Percentiles rank a stretch among this genome's conserved stretches.
Conservation (phyloP, 1,140 invertebrate species). For the Atta colombica region DNA sequence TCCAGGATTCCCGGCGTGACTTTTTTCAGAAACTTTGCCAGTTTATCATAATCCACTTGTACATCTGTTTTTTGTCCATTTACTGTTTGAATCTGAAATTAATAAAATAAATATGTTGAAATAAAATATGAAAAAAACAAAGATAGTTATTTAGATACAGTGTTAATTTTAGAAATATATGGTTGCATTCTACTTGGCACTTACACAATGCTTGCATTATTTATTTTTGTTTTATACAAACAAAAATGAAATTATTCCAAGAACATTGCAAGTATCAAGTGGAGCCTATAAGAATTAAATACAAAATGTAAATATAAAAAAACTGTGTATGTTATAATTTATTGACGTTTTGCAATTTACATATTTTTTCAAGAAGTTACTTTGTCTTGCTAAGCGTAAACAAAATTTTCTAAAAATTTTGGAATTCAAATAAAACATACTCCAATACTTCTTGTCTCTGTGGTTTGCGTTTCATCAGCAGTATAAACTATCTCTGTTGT, state of each 20-base stretch:
- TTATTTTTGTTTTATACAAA: too few relatives aligned
- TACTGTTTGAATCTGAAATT: slow-evolving; percentile 82
- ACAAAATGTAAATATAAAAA: neutral
- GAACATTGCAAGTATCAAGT: too few relatives aligned
- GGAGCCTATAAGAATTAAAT: neutral
- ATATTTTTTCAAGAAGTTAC: neutral
- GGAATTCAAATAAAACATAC: slow-evolving; percentile 63
- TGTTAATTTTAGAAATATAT: neutral
- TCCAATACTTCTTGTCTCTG: slow-evolving; percentile 78
- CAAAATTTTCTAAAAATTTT: slow-evolving; percentile 18
- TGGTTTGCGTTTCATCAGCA: slow-evolving; percentile 75
- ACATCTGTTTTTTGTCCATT: slow-evolving; percentile 69
- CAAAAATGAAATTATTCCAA: too few relatives aligned
- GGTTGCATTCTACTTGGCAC: too few relatives aligned
- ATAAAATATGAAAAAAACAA: neutral
- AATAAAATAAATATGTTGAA: slow-evolving; percentile 3
- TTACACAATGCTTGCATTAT: too few relatives aligned
- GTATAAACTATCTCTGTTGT: slow-evolving; percentile 79
- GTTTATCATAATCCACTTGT: slow-evolving; percentile 81
- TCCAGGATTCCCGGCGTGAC: slow-evolving; percentile 83
- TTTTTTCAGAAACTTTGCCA: slow-evolving; percentile 83
- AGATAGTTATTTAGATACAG: neutral
- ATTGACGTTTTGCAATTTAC: neutral
- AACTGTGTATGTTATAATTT: neutral
- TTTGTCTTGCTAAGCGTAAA: neutral